Conservation (phyloP, 2,888 invertebrate genomes). For the Caenorhabditis parvicauda region DNA sequence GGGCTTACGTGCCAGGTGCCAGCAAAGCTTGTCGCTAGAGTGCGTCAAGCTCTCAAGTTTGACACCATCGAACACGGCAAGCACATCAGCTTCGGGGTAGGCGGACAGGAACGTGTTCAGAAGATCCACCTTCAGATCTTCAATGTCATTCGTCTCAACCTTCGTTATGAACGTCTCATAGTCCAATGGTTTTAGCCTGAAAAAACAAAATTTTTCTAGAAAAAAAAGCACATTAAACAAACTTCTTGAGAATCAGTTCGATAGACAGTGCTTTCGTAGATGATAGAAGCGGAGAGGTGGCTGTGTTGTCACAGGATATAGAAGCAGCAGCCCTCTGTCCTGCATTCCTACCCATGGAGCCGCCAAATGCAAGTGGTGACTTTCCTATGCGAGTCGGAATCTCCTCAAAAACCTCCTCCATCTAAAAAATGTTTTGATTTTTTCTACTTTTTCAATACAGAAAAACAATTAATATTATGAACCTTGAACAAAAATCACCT, state of each 20-base stretch:
- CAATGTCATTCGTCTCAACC: slow-evolving; percentile 20
- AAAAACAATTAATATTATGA: background rate
- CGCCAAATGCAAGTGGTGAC: slow-evolving; percentile 6
- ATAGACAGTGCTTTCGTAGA: slow-evolving; percentile 26
- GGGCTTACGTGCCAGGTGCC: slow-evolving; percentile 23
- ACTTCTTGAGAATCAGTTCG: slow-evolving; percentile 26
- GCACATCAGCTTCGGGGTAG: slow-evolving; percentile 23
- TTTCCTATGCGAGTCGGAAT: slow-evolving; percentile 3
- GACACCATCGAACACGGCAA: slow-evolving; percentile 12
- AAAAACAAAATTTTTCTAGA: background rate
- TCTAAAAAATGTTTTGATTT: slow-evolving; percentile 2
- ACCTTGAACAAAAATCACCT: background rate
- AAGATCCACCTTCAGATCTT: slow-evolving; percentile 23
- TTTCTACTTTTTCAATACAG: background rate
- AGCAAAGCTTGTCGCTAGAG: slow-evolving; percentile 27
- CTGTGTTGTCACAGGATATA: slow-evolving; percentile 1
- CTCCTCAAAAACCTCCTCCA: slow-evolving; percentile 29
- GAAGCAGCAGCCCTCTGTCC: slow-evolving; percentile 19
- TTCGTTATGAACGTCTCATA: slow-evolving; percentile 21
- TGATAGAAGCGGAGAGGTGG: slow-evolving; percentile 15
- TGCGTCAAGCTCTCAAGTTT: slow-evolving; percentile 18
- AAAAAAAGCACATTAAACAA: background rate
- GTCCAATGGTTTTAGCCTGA: slow-evolving; percentile 16
- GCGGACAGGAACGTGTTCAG: slow-evolving; percentile 21
- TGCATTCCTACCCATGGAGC: slow-evolving; percentile 19